A percentile compares a stretch with the other conserved stretches of the same genome.
Evolutionary conservation across 2,888 invertebrate species (phyloP).

Genomic region (Pyrrhia umbra): DNA sequence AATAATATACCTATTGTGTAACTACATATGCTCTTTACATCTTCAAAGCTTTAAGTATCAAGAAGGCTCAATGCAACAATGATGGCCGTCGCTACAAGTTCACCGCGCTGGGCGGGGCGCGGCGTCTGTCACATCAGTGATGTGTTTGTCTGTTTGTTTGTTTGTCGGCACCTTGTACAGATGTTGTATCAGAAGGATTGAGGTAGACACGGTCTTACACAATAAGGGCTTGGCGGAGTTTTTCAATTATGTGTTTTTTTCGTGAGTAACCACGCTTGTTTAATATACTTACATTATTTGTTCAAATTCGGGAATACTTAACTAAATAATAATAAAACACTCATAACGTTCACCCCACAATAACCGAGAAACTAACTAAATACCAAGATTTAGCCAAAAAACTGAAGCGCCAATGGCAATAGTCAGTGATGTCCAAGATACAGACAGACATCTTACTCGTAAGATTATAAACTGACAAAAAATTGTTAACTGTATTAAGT

Average conservation of each 20-base stretch:
- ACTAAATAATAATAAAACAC: too few species aligned
- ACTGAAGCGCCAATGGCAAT: too few species aligned
- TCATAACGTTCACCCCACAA: too few species aligned
- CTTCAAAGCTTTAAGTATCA: slow-evolving; percentile 26
- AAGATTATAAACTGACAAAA: too few species aligned
- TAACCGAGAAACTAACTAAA: too few species aligned
- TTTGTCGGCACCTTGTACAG: slow-evolving; percentile 61
- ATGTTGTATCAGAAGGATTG: slow-evolving; percentile 49
- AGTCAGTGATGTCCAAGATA: too few species aligned
- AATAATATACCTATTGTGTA: neutral
- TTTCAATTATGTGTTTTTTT: neutral
- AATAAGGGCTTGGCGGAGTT: neutral
- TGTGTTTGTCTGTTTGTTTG: slow-evolving; percentile 71
- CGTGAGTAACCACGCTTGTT: too few species aligned
- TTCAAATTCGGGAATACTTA: too few species aligned
- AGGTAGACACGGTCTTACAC: neutral
- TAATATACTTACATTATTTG: too few species aligned
- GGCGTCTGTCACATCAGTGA: slow-evolving; percentile 52
- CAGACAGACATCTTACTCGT: too few species aligned
- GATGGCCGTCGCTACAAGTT: slow-evolving; percentile 19
- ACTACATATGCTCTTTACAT: neutral
- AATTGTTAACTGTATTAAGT: too few species aligned
- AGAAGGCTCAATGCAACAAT: slow-evolving; percentile 15
- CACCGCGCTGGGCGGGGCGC: slow-evolving; percentile 60
- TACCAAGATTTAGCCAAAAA: too few species aligned